phyloP scores from a whole-genome alignment of 1,140 invertebrate species.

The Choristoneura fumiferana region DNA sequence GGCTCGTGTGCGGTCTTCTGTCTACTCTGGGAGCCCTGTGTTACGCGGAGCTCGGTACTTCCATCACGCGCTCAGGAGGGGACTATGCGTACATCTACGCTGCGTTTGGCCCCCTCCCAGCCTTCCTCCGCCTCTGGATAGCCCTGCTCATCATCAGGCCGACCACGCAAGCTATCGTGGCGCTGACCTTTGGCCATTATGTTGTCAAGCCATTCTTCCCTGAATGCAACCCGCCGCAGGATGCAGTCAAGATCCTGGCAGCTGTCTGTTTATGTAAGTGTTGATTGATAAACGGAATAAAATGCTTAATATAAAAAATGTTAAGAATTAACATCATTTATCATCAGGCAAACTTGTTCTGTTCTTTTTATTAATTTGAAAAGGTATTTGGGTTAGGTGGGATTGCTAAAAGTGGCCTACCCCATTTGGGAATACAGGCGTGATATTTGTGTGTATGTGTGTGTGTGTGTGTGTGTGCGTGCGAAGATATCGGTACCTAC shows the following conservation, averaged over 20 bases:
- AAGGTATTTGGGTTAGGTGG: too few species aligned
- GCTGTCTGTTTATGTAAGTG: slow-evolving; percentile 88
- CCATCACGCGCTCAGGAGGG: slow-evolving; percentile 89
- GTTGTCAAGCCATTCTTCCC: slow-evolving; percentile 91
- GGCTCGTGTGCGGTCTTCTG: slow-evolving; percentile 85
- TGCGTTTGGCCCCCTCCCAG: slow-evolving; percentile 93
- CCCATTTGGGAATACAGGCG: too few species aligned
- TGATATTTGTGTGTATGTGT: too few species aligned
- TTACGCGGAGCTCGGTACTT: slow-evolving; percentile 92
- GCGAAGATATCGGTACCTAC: too few species aligned
- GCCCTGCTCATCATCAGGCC: slow-evolving; percentile 91
- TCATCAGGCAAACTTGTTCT: too few species aligned
- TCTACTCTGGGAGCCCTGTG: slow-evolving; percentile 89
- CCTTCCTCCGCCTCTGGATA: slow-evolving; percentile 93
- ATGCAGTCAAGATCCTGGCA: slow-evolving; percentile 84
- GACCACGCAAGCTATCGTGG: slow-evolving; percentile 90
- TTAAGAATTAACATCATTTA: too few species aligned
- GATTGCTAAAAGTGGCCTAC: too few species aligned
- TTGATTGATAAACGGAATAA: neutral
- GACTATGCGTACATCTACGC: slow-evolving; percentile 93
- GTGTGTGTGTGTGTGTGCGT: too few species aligned
- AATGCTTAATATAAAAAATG: too few species aligned
- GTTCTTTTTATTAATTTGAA: too few species aligned
- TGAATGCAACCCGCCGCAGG: slow-evolving; percentile 82
- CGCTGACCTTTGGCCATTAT: slow-evolving; percentile 89